Conservation (phyloP, 1,140 invertebrate genomes). For the Drosophila erecta region DNA sequence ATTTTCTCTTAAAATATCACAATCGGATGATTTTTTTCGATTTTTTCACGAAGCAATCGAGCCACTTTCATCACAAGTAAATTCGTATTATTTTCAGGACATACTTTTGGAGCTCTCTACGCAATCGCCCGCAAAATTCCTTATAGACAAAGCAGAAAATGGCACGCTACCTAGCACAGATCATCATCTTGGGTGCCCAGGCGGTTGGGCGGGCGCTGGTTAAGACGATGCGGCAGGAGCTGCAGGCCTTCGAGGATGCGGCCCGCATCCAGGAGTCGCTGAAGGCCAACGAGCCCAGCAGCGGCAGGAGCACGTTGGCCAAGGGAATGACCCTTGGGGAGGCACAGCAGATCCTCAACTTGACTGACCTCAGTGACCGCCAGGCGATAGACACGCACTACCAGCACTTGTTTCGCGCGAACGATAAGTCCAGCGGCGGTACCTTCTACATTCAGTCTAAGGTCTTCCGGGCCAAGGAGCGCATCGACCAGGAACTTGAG, state of each 20-base stretch:
- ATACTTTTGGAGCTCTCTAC: constrained; percentile 22
- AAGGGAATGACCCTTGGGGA: constrained; percentile 62
- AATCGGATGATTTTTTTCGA: too few relatives aligned
- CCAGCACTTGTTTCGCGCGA: constrained; percentile 94
- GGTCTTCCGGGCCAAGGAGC: constrained; percentile 96
- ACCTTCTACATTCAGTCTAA: constrained; percentile 99
- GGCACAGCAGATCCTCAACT: constrained; percentile 56
- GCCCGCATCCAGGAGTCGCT: constrained; percentile 74
- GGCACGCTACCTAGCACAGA: constrained; percentile 53
- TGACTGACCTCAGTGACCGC: constrained; percentile 36
- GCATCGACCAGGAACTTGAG: constrained; percentile 92
- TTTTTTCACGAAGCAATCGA: not conserved
- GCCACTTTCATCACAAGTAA: not conserved
- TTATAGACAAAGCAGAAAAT: constrained; percentile 19
- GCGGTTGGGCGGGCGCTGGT: constrained; percentile 53
- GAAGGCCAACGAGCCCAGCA: not conserved
- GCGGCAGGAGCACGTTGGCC: not conserved
- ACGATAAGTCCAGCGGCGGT: constrained; percentile 96
- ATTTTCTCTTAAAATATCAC: too few relatives aligned
- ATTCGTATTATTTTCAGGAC: constrained; percentile 27
- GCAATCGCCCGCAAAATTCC: constrained; percentile 20
- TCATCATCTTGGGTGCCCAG: constrained; percentile 44
- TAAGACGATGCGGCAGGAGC: constrained; percentile 57
- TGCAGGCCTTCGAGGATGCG: constrained; percentile 54
- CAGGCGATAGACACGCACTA: constrained; percentile 73